These are phyloP conservation scores for Bradypodion pumilum DNA, from an alignment of 2,797 vertebrate species.

Conservation along the genomic window DNA sequence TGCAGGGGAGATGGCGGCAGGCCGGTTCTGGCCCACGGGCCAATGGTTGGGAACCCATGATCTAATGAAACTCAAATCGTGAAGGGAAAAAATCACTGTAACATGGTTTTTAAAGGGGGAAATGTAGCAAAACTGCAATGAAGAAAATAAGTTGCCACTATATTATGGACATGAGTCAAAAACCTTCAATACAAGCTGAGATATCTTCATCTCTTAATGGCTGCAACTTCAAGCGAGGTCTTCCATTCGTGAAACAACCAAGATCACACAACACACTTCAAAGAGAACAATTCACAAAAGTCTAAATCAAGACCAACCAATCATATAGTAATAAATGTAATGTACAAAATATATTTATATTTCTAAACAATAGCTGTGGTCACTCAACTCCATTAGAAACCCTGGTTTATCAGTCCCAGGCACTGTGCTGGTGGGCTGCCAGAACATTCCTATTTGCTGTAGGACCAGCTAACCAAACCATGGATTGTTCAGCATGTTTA, in stretches of 20 bases:
- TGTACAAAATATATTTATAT: not conserved
- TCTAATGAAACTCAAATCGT: no score
- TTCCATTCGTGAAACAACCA: not conserved
- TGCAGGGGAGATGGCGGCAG: no score
- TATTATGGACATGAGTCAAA: conserved; percentile 33
- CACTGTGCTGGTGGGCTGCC: not conserved
- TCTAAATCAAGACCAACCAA: not conserved
- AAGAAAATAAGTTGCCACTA: conserved; percentile 38
- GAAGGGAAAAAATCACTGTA: no score
- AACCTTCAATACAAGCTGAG: conserved; percentile 19
- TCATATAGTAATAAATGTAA: not conserved
- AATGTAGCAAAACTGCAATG: conserved; percentile 29
- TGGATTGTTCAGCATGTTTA: no score
- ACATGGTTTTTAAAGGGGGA: conserved; percentile 16
- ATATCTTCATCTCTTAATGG: not conserved
- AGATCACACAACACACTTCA: not conserved
- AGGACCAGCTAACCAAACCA: not conserved
- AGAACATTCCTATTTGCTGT: not conserved
- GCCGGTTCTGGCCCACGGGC: no score
- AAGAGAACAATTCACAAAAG: not conserved
- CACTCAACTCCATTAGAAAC: not conserved
- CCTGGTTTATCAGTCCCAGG: not conserved
- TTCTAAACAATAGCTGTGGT: not conserved
- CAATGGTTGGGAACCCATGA: no score
- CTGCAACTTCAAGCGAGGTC: not conserved